These are phyloP conservation scores for Mylabris sibirica DNA, from an alignment of 2,888 invertebrate species.

Conservation along the genomic window DNA sequence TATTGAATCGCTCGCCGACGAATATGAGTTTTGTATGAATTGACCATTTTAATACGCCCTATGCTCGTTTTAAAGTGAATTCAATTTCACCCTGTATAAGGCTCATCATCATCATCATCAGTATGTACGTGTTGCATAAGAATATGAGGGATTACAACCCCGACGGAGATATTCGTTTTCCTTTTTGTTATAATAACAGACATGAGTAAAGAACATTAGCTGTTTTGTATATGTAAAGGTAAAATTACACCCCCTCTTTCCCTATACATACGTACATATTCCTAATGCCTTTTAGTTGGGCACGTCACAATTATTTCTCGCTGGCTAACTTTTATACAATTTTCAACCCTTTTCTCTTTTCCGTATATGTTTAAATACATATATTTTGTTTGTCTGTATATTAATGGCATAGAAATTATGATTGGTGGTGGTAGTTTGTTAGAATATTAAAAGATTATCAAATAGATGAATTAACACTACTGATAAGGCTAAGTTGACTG, in stretches of 20 bases:
- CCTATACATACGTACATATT: conserved; percentile 17
- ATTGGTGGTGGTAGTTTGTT: background rate
- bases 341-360: conserved; percentile 46
- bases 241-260: conserved; percentile 32
- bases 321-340: conserved; percentile 49
- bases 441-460: too few species aligned
- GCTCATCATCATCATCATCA: conserved; percentile 4
- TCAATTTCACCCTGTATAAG: too few species aligned
- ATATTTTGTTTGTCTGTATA: background rate
- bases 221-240: conserved; percentile 23
- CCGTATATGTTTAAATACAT: background rate
- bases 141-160: conserved; percentile 30
- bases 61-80: too few species aligned
- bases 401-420: background rate
- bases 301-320: conserved; percentile 49
- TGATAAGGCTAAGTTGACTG: too few species aligned
- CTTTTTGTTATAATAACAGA: conserved; percentile 33
- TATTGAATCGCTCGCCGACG: too few species aligned
- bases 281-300: conserved; percentile 45
- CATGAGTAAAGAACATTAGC: conserved; percentile 36
- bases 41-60: too few species aligned
- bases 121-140: conserved; percentile 11
- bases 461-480: too few species aligned
- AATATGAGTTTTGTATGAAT: too few species aligned
- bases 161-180: conserved; percentile 36